Evolutionary conservation across 35 echinoderm and acorn worm species (phyloP), one percentile per base, ranked within the genome.

Genomic region (Lytechinus variegatus): DNA sequence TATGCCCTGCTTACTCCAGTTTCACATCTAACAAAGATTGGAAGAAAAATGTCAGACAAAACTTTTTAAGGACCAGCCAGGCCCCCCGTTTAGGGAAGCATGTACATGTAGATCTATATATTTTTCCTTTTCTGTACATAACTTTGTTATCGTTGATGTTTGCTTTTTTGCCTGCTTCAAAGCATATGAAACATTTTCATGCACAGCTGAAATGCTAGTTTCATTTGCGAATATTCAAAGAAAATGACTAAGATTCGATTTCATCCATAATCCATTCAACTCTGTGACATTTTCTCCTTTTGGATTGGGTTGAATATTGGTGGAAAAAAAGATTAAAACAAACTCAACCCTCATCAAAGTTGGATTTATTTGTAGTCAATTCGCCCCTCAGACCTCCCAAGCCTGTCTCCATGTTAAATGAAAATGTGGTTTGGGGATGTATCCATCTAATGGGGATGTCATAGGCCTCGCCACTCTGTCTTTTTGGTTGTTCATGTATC

Each of bases 271-370:
- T 79, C 66, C 66, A 24, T 79, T 79, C 8, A n/a, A 79, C 66
- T 79, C 66, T 24, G 19, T 79, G 66, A 79, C 66, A 79, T 79
- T 79, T 79, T 19, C 61, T 24, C 4, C 24, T 71, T 71, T 71
- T 71, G 24, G 19, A 79, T 19, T 8, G 21, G 21, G 19, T 79
- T n/a, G 66, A 79, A 79, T n/a, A 24, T 79, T 79, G 12, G 19
- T 79, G n/a, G 66, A 79, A n/a, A 79, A 79, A 79, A 79, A 79
- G 66, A 79, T 79, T 79, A 79, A 79, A 79, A 79, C 66, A 79
- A 79, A n/a, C 16, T 24, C 21, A 8, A 1, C 66, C 66, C 66
- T 79, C 66, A 79, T 79, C 66, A 79, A n/a, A 79, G 66, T 79
- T 79, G 66, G 66, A 79, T 79, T 79, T 79, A 79, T 79, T 79